These are phyloP conservation scores for Hylomyscus alleni DNA, from an alignment of 2,797 vertebrate genomes.

Conservation along the genomic window DNA sequence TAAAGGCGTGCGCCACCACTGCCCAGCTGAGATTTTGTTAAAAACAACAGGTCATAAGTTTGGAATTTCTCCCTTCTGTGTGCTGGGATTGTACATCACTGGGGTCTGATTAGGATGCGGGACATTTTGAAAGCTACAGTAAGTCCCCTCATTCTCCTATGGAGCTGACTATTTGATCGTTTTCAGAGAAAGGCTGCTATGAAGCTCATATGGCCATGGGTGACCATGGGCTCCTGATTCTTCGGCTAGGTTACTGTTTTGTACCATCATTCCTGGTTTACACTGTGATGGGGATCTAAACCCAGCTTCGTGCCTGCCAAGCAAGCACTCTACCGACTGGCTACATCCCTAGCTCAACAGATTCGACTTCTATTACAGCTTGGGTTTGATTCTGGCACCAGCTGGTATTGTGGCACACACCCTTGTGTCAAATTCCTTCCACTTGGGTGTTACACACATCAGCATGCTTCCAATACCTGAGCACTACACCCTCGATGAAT, in stretches of 20 bases:
- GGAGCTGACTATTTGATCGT: neutral
- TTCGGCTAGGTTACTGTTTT: neutral
- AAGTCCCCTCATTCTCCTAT: neutral
- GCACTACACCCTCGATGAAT: no score
- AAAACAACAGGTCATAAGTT: neutral
- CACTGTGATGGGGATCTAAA: neutral
- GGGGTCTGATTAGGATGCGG: neutral
- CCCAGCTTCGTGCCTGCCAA: neutral
- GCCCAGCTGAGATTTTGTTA: neutral
- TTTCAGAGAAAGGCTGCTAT: neutral
- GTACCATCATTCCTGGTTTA: neutral
- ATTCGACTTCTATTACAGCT: neutral
- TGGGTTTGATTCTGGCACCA: neutral
- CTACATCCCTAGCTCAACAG: no score
- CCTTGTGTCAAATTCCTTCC: neutral
- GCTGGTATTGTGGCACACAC: no score
- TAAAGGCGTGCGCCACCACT: no score
- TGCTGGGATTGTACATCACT: neutral
- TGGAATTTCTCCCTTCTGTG: neutral
- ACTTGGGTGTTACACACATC: neutral
- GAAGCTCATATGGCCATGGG: neutral
- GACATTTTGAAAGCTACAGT: neutral
- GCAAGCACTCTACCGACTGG: neutral
- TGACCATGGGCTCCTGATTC: neutral
- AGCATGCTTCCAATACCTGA: neutral